Evolutionary conservation across 35 echinoderm and acorn worm species (phyloP).

Genomic region (Stichopus chloronotus): DNA sequence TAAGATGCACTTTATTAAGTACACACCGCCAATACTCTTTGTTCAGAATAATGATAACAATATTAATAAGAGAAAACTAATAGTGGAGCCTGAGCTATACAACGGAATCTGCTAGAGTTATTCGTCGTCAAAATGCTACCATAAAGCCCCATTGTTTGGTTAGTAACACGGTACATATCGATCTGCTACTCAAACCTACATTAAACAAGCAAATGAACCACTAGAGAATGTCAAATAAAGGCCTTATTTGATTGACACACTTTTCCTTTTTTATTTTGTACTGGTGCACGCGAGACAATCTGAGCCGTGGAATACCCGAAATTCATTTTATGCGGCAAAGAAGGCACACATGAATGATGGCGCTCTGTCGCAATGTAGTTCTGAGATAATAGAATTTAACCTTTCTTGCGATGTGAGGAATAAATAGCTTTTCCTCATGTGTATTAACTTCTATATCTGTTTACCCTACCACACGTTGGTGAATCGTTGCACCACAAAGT

Average conservation of each 20-base stretch:
- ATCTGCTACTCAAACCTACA: slow-evolving; percentile 58
- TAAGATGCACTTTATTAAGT: no score
- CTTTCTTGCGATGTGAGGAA: no score
- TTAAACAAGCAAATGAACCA: slow-evolving; percentile 56
- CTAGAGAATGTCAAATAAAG: slow-evolving; percentile 39
- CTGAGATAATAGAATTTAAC: background rate
- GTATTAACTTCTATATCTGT: no score
- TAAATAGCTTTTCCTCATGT: no score
- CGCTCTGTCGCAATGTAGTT: background rate
- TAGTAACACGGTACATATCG: slow-evolving; percentile 42
- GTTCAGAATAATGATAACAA: background rate
- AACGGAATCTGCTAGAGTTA: background rate
- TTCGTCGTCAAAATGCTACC: slow-evolving; percentile 5
- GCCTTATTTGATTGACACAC: slow-evolving; percentile 48
- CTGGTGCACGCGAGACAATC: no score
- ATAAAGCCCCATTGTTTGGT: slow-evolving; percentile 14
- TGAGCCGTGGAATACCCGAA: no score
- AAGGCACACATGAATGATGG: background rate
- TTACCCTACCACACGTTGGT: no score
- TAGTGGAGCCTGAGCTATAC: background rate
- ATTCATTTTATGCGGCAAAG: no score
- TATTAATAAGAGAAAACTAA: background rate
- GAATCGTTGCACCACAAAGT: no score
- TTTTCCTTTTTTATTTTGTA: background rate
- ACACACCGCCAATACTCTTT: background rate